phyloP scores from a whole-genome alignment of 2,113 vertebrate species.

The Sinocyclocheilus anophthalmus region DNA sequence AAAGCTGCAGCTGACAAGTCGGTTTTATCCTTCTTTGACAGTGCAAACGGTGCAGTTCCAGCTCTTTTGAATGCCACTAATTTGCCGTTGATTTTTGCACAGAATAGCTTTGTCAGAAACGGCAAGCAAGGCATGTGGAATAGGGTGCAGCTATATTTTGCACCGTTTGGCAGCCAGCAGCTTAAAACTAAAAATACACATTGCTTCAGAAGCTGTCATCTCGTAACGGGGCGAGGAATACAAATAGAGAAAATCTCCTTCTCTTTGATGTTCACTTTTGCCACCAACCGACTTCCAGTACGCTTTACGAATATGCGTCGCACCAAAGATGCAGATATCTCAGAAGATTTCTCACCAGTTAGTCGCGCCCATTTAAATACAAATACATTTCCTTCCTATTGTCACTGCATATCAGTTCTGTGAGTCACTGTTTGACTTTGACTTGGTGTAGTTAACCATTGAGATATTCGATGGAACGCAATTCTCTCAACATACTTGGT shows the following conservation, averaged over 20 bases:
- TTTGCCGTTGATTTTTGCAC: slow-evolving; percentile 41
- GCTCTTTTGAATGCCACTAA: slow-evolving; percentile 39
- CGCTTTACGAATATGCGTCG: background rate
- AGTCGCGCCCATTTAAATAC: background rate
- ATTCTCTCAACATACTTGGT: background rate
- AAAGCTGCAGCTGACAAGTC: slow-evolving; percentile 41
- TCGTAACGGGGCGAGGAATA: slow-evolving; percentile 65
- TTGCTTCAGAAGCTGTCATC: slow-evolving; percentile 64
- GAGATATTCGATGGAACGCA: background rate
- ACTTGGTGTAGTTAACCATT: slow-evolving; percentile 15
- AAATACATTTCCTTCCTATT: background rate
- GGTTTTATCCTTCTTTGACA: slow-evolving; percentile 13
- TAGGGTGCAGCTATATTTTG: slow-evolving; percentile 69
- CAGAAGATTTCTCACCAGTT: background rate
- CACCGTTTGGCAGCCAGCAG: slow-evolving; percentile 67
- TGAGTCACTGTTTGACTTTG: slow-evolving; percentile 38
- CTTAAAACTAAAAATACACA: slow-evolving; percentile 73
- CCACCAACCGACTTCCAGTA: background rate
- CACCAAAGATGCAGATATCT: background rate
- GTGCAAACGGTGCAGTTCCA: background rate
- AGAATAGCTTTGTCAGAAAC: slow-evolving; percentile 7
- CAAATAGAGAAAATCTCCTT: slow-evolving; percentile 44
- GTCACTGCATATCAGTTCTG: background rate
- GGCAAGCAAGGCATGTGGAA: slow-evolving; percentile 38
- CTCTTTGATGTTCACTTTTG: background rate